Evolutionary conservation across 2,797 vertebrate genomes (phyloP).

Genomic region (Sparus aurata): DNA sequence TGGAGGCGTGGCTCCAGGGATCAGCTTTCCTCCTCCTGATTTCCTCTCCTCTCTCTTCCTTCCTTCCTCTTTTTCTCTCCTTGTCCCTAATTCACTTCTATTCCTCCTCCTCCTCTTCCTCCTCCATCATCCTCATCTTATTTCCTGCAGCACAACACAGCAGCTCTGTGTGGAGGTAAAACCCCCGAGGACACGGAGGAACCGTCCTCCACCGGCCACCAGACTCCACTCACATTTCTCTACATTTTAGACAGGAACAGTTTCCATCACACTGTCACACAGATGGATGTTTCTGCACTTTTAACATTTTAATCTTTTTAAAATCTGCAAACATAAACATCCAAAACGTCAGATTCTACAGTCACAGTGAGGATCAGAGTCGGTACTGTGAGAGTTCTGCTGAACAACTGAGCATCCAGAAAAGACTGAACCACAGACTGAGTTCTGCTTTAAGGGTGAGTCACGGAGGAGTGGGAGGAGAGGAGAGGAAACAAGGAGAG

Average conservation of each 20-base stretch:
- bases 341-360: not conserved
- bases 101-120: not conserved
- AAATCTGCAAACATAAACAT: not conserved
- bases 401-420: not conserved
- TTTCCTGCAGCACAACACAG: not conserved
- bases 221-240: not conserved
- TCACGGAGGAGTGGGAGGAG: conserved; percentile 26
- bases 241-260: not conserved
- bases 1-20: conserved; percentile 35
- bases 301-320: not conserved
- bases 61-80: not conserved
- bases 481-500: no score
- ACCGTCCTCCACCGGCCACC: not conserved
- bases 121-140: not conserved
- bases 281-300: not conserved
- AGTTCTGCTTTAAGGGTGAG: conserved; percentile 11
- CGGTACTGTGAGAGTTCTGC: no score
- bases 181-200: not conserved
- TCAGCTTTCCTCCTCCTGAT: conserved; percentile 21
- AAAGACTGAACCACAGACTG: conserved; percentile 14
- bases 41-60: not conserved
- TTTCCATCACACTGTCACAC: not conserved
- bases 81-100: conserved; percentile 10
- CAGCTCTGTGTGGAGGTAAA: not conserved
- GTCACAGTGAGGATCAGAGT: not conserved